phyloP scores from a whole-genome alignment of 2,888 invertebrate species.

The Creontiades dilutus region DNA sequence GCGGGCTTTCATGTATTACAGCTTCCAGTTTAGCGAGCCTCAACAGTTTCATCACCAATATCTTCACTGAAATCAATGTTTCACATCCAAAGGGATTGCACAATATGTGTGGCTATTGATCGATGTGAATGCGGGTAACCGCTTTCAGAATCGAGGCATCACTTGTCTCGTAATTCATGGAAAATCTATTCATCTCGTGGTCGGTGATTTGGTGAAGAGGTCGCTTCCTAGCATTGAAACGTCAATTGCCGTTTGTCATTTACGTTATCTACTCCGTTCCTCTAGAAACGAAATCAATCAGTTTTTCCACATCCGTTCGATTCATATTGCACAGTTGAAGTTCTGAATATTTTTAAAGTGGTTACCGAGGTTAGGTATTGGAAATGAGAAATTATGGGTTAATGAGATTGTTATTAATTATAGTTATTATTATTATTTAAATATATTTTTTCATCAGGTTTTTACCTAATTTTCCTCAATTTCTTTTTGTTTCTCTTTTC shows the following conservation, averaged over 20 bases:
- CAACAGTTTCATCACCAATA: not conserved
- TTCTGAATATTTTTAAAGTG: too few species aligned
- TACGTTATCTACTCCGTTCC: not conserved
- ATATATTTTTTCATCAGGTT: too few species aligned
- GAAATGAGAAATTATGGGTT: too few species aligned
- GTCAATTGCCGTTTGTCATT: slow-evolving; percentile 3
- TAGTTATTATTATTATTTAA: too few species aligned
- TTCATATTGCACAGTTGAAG: too few species aligned
- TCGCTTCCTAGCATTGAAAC: not conserved
- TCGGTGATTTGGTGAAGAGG: slow-evolving; percentile 3
- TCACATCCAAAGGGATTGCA: not conserved
- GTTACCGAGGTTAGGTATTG: too few species aligned
- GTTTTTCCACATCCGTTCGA: not conserved
- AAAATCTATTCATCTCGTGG: slow-evolving; percentile 27
- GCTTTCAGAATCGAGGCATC: not conserved
- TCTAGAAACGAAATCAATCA: not conserved
- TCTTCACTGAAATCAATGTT: not conserved
- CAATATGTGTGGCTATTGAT: not conserved
- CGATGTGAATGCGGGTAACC: slow-evolving; percentile 9
- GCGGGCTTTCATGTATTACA: too few species aligned
- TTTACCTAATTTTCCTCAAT: too few species aligned
- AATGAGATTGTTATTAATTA: too few species aligned
- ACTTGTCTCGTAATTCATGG: slow-evolving; percentile 28
- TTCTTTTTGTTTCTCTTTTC: too few species aligned
- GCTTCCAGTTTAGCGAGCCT: too few species aligned